Evolutionary conservation across 2,888 invertebrate species (phyloP).

Genomic region (Exocentrus adspersus): DNA sequence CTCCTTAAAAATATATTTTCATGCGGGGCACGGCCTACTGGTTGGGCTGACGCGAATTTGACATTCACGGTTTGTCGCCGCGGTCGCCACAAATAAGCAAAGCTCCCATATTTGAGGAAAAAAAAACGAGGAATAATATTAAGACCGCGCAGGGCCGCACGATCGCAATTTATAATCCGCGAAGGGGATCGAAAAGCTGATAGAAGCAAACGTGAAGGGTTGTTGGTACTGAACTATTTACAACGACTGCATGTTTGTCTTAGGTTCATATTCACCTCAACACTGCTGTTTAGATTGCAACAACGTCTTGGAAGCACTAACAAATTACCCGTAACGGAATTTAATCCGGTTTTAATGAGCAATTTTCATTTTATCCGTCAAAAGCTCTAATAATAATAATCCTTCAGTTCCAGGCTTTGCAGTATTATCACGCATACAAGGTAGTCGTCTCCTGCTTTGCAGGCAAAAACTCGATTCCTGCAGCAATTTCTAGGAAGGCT

Average conservation of each 20-base stretch:
- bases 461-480: background rate
- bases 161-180: background rate
- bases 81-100: constrained; percentile 1
- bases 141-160: background rate
- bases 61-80: constrained; percentile 8
- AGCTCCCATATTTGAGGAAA: background rate
- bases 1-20: constrained; percentile 12
- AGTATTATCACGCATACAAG: background rate
- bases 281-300: background rate
- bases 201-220: no score
- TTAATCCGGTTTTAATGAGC: background rate
- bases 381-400: no score
- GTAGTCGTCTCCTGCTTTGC: background rate
- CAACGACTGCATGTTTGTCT: background rate
- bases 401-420: background rate
- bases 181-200: no score
- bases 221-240: background rate
- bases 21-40: constrained; percentile 1
- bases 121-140: background rate
- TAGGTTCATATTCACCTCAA: background rate
- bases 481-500: constrained; percentile 11
- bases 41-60: constrained; percentile 18
- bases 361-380: constrained; percentile 1
- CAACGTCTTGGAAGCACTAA: background rate
- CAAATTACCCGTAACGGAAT: background rate